Evolutionary conservation across 2,113 vertebrate species (phyloP).

Genomic region (Forbesichthys papilliferus): DNA sequence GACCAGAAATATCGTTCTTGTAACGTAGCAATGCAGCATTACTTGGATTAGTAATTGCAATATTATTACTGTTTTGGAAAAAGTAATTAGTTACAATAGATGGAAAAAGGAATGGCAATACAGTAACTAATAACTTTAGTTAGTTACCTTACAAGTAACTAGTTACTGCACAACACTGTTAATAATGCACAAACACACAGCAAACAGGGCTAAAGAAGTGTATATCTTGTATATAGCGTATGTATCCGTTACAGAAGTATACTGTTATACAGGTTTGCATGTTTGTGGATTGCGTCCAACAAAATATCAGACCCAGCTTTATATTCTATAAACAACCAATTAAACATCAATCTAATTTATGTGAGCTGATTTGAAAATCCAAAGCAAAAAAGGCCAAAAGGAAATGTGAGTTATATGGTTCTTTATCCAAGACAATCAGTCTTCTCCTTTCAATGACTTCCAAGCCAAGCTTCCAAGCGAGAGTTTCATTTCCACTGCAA

Average conservation of each 20-base stretch:
- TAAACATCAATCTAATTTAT: constrained; percentile 4
- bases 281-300: not conserved
- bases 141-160: no score
- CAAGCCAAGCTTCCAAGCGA: constrained; percentile 49
- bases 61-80: no score
- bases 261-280: not conserved
- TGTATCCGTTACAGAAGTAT: constrained; percentile 17
- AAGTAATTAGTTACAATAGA: no score
- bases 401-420: constrained; percentile 44
- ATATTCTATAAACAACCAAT: constrained; percentile 15
- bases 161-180: not conserved
- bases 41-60: no score
- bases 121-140: no score
- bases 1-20: no score
- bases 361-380: constrained; percentile 8
- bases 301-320: constrained; percentile 8
- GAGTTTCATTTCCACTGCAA: constrained; percentile 50
- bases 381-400: constrained; percentile 5
- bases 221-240: constrained; percentile 38
- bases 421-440: constrained; percentile 51
- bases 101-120: no score
- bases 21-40: no score
- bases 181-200: constrained; percentile 41
- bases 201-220: constrained; percentile 11
- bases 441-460: constrained; percentile 42